Evolutionary conservation across 2,888 invertebrate genomes (phyloP), one percentile per base, ranked within the genome.

Genomic region (Tinea trinotella): DNA sequence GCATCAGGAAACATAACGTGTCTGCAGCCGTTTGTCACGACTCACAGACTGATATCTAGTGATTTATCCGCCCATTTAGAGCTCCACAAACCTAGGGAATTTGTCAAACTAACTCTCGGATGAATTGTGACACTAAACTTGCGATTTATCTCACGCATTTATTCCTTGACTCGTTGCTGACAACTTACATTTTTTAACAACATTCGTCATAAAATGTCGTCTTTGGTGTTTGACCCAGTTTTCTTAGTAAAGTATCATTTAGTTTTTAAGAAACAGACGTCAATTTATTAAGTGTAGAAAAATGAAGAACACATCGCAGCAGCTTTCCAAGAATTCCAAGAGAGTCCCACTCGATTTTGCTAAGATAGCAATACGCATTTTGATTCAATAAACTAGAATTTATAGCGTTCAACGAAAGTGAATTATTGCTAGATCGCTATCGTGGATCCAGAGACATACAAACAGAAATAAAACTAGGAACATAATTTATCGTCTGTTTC

Each of bases 101-200:
- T 78, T 78, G 79, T 77, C 72, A 66, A 65, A 70, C 69, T 67
- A 61, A 66, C 65, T 56, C 65, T 60, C 63, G 71, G 70, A 73
- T 65, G 71, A 65, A 74, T 76, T 67, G 72, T 57, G 50, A 15
- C 24, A 19, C 50, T 50, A 50, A 50, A 50, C 50, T 50, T 24
- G 12, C 50, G 50, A 50, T 50, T 50, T 50, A 50, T 50, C 50
- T 50, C n/a, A n/a, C 2, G 12, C 50, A 50, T 50, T 24, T 50
- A 24, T 24, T 20, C 22, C 24, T 24, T 50, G 50, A 50, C 5
- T 50, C 24, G 3, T 17, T 15, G 50, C 15, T n/a, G 17, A 19
- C 18, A 17, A 10, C 19, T 24, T 13, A 24, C 13, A 46, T 50
- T 50, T 24, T 18, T 50, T 7, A 22, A 24, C n/a, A 50, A 7